A percentile compares a stretch with the other conserved stretches of the same genome.
These are phyloP conservation scores for Pseudomyrmex pallidus DNA, from an alignment of 1,140 invertebrate genomes.

Conservation along the genomic window DNA sequence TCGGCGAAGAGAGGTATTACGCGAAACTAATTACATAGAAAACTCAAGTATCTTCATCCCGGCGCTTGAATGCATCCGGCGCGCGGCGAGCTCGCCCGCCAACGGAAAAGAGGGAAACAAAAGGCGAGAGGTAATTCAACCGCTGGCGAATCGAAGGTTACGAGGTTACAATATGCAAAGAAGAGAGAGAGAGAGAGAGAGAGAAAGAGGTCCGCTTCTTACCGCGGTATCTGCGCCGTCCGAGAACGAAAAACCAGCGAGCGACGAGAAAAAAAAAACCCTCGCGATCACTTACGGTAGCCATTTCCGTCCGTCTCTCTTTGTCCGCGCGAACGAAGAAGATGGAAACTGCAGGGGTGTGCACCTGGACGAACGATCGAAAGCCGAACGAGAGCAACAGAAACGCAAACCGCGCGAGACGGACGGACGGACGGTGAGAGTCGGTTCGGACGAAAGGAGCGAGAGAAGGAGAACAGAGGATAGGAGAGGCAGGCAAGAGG, in stretches of 20 bases:
- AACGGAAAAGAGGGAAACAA: slow-evolving; percentile 23
- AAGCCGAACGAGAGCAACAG: slow-evolving; percentile 37
- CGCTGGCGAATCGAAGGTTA: slow-evolving; percentile 49
- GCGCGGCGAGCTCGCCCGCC: slow-evolving; percentile 3
- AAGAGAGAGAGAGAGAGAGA: background rate
- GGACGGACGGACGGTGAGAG: background rate
- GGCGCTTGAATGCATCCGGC: slow-evolving; percentile 28
- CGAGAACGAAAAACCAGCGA: slow-evolving; percentile 48
- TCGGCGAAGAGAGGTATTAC: slow-evolving; percentile 57
- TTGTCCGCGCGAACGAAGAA: slow-evolving; percentile 12
- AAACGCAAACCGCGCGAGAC: background rate
- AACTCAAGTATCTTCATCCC: slow-evolving; percentile 58
- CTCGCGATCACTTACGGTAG: slow-evolving; percentile 54
- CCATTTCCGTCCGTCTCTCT: slow-evolving; percentile 42
- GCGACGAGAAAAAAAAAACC: slow-evolving; percentile 47
- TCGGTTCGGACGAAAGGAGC: background rate
- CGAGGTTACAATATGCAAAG: slow-evolving; percentile 64
- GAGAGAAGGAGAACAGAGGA: slow-evolving; percentile 20
- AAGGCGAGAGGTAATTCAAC: slow-evolving; percentile 49
- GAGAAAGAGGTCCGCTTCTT: background rate
- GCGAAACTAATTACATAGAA: slow-evolving; percentile 62
- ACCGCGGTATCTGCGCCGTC: slow-evolving; percentile 39
- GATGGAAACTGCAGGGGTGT: slow-evolving; percentile 56
- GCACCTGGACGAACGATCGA: slow-evolving; percentile 69
- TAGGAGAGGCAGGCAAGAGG: slow-evolving; percentile 9